These are phyloP conservation scores for Octomys mimax DNA, from an alignment of 2,797 vertebrate genomes.

Conservation along the genomic window DNA sequence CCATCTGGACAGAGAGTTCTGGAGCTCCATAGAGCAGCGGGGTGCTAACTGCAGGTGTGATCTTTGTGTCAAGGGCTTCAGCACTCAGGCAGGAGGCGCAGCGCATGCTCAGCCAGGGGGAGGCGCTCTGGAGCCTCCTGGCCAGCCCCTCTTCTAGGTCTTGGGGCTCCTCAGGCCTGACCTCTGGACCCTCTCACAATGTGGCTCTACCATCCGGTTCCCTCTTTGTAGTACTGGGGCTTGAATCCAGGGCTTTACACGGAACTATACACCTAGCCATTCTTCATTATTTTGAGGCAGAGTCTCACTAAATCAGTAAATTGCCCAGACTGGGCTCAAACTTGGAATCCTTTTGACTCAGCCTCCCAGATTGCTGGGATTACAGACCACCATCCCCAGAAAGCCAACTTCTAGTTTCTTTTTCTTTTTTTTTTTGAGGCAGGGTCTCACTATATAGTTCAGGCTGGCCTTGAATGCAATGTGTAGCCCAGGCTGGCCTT, in stretches of 20 bases:
- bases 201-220: neutral
- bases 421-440: neutral
- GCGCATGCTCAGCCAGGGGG: fast-evolving
- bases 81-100: neutral
- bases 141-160: fast-evolving
- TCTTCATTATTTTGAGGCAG: neutral
- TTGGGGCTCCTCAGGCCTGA: neutral
- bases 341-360: neutral
- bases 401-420: neutral
- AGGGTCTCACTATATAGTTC: neutral
- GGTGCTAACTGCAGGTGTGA: neutral
- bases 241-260: neutral
- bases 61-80: neutral
- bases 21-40: fast-evolving
- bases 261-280: neutral
- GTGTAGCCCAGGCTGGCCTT: neutral
- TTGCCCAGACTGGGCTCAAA: neutral
- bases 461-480: neutral
- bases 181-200: neutral
- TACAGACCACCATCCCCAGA: neutral
- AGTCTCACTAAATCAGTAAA: neutral
- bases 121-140: neutral
- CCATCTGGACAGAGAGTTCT: fast-evolving
- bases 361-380: neutral
- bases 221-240: neutral